phyloP scores from a whole-genome alignment of 2,888 invertebrate species.

The Crioceris asparagi region DNA sequence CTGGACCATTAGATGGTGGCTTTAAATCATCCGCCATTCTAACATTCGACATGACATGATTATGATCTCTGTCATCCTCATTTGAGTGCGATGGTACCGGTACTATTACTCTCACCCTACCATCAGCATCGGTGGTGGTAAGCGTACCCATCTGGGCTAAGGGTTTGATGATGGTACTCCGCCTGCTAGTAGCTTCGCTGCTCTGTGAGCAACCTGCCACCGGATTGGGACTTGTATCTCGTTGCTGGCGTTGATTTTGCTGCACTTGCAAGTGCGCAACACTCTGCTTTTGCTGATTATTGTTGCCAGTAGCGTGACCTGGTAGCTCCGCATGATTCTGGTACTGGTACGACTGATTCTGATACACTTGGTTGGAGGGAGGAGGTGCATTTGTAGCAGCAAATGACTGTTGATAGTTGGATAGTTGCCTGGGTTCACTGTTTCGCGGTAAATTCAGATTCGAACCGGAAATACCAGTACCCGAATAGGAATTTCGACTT shows the following conservation, averaged over 20 bases:
- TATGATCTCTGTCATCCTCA: slow-evolving; percentile 33
- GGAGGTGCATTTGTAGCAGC: too few relatives aligned
- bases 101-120: slow-evolving; percentile 51
- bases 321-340: slow-evolving; percentile 20
- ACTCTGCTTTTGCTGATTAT: slow-evolving; percentile 18
- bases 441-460: slow-evolving; percentile 26
- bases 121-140: slow-evolving; percentile 50
- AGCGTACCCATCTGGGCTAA: slow-evolving; percentile 52
- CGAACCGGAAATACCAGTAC: slow-evolving; percentile 26
- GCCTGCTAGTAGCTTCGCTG: slow-evolving; percentile 28
- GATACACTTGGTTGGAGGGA: too few relatives aligned
- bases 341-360: slow-evolving; percentile 8
- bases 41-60: slow-evolving; percentile 41
- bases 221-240: slow-evolving; percentile 13
- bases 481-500: slow-evolving; percentile 30
- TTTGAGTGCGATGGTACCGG: slow-evolving; percentile 38
- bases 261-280: slow-evolving; percentile 13
- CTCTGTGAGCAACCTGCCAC: slow-evolving; percentile 7
- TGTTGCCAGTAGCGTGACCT: neutral
- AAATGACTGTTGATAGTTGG: slow-evolving; percentile 30
- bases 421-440: slow-evolving; percentile 27
- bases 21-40: slow-evolving; percentile 46
- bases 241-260: slow-evolving; percentile 11
- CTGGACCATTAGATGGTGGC: slow-evolving; percentile 43
- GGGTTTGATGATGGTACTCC: slow-evolving; percentile 51